These are phyloP conservation scores for Charaxes varanes DNA, from an alignment of 1,140 invertebrate genomes.

Conservation along the genomic window DNA sequence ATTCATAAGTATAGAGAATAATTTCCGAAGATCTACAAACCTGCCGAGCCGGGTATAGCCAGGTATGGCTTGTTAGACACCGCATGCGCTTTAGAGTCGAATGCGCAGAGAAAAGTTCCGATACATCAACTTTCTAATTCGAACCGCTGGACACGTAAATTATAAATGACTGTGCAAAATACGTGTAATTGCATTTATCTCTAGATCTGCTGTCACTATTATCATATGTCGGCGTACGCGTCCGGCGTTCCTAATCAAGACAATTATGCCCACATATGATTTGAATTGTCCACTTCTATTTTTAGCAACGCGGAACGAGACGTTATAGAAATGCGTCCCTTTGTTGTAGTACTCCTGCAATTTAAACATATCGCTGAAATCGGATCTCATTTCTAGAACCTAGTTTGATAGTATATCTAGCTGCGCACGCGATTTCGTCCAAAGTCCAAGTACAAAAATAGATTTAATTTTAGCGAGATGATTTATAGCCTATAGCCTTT, in stretches of 20 bases:
- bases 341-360: neutral
- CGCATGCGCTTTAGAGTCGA: neutral
- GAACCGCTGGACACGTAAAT: slow-evolving; percentile 21
- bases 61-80: no score
- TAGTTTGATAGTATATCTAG: no score
- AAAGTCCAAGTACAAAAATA: no score
- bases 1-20: no score
- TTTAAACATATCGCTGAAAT: no score
- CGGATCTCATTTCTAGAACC: no score
- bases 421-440: no score
- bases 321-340: slow-evolving; percentile 1
- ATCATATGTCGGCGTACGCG: slow-evolving; percentile 2
- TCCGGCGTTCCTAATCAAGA: slow-evolving; percentile 3
- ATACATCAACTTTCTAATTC: slow-evolving; percentile 34
- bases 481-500: no score
- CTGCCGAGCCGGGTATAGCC: no score
- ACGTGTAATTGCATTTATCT: slow-evolving; percentile 32
- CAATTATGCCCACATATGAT: slow-evolving; percentile 9
- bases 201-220: slow-evolving; percentile 21
- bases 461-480: no score
- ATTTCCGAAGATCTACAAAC: no score
- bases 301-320: slow-evolving; percentile 5
- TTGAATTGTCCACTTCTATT: slow-evolving; percentile 6
- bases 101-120: slow-evolving; percentile 7
- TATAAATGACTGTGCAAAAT: slow-evolving; percentile 28